Evolutionary conservation across 2,888 invertebrate species (phyloP), one percentile per base, ranked within the genome.

Genomic region (Eristalis pertinax): DNA sequence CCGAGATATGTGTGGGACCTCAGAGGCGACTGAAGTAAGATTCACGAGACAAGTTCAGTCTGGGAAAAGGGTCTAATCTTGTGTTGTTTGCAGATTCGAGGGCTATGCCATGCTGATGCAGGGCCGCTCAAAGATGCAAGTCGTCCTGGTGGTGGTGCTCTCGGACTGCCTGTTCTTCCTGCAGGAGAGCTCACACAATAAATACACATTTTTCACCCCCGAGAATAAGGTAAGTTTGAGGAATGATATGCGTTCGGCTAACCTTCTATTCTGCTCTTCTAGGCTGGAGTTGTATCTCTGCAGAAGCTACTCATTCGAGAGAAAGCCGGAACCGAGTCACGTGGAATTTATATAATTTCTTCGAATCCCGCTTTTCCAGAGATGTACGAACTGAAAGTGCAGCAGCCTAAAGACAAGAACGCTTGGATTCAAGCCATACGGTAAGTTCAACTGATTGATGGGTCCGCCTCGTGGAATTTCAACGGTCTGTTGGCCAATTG

Each of bases 331-430:
- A 97, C 97, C 77, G 97, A 97, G 91, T 96, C 96, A 2, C 94
- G 97, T 4, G 97, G 98, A 0, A 96, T 99, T 90, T 99, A 98
- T 93, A 95, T 99, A 76, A 98, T 99, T 90, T 97, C 97, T 89
- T 97, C 98, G 89, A 98, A 98, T 91, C 97, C 98, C 5, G 95
- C 96, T 4, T 97, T 97, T 91, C 98, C 98, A 0, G 99, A 99
- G 94, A 99, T 99, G 98, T 99, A 98, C 92, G 99, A 99, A 92
- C 94, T 99, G 73, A 96, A 98, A 91, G 95, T 96, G 32, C 97
- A 97, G 91, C 95, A 97, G 89, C 98, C 98, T 38, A 97, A 97
- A 92, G 98, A 98, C 90, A 97, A 98, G 91, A 96, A 96, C 91
- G 94, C 95, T 13, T 99, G 99, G 99, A 97, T 98, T 91, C 96